Evolutionary conservation across 2,888 invertebrate species (phyloP).

Genomic region (Cyaniris semiargus): DNA sequence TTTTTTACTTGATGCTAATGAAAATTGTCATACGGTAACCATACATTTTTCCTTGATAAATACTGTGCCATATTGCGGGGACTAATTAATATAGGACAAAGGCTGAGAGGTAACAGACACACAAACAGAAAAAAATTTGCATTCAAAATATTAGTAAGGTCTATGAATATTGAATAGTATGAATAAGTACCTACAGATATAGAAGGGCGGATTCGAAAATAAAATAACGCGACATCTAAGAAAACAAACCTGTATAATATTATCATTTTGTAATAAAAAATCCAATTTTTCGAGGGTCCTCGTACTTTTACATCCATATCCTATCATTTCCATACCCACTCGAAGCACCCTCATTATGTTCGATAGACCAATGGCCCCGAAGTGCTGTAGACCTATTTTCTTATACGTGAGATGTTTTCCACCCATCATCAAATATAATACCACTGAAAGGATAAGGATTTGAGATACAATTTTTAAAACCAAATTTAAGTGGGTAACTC

Average conservation of each 20-base stretch:
- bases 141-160: too few species aligned
- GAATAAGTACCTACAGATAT: background rate
- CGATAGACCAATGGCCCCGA: slow-evolving; percentile 7
- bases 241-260: background rate
- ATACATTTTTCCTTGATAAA: too few species aligned
- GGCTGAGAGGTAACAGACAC: too few species aligned
- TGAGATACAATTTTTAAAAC: background rate
- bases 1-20: background rate
- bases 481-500: background rate
- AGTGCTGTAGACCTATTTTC: background rate
- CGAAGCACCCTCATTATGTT: slow-evolving; percentile 12
- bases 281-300: slow-evolving; percentile 16
- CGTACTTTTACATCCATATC: slow-evolving; percentile 16
- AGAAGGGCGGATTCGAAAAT: background rate
- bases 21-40: too few species aligned
- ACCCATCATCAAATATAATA: background rate
- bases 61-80: too few species aligned
- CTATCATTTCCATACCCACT: slow-evolving; percentile 9
- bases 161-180: too few species aligned
- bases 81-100: too few species aligned
- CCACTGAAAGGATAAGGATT: background rate
- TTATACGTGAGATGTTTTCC: background rate
- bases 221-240: slow-evolving; percentile 4
- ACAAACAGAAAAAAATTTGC: too few species aligned
- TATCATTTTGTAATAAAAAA: slow-evolving; percentile 14